Evolutionary conservation across 2,113 vertebrate genomes (phyloP).

Genomic region (Ceyx melanurus): DNA sequence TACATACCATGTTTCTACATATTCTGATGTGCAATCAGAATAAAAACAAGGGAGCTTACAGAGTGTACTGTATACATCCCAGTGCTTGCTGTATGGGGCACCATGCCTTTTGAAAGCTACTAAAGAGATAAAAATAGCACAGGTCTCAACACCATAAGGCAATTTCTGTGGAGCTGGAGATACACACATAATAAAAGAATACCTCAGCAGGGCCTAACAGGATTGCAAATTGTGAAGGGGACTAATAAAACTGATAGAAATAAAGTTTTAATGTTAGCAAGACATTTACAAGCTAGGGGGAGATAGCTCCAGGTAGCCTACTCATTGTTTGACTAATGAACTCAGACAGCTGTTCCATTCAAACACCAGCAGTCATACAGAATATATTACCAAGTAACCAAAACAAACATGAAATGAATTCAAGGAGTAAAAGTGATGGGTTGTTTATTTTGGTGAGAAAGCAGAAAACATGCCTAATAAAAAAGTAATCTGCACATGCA

Average conservation of each 20-base stretch:
- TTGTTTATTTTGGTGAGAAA: not conserved
- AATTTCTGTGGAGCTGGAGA: not conserved
- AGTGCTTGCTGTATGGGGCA: not conserved
- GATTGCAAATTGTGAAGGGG: not conserved
- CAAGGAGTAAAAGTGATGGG: not conserved
- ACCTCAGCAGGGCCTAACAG: not conserved
- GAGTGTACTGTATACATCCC: not conserved
- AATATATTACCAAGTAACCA: conserved; percentile 14
- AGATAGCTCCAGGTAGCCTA: not conserved
- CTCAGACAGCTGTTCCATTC: not conserved
- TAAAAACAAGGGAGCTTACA: not conserved
- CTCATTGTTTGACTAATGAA: not conserved
- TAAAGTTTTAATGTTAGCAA: not conserved
- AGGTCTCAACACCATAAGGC: not conserved
- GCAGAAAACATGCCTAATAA: not conserved
- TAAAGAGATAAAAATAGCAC: not conserved
- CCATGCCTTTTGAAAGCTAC: not conserved
- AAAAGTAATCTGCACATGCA: not conserved
- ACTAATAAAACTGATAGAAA: not conserved
- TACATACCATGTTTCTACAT: not conserved
- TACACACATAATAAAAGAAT: not conserved
- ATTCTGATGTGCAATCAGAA: not conserved
- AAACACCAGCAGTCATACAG: conserved; percentile 16
- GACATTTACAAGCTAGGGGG: not conserved
- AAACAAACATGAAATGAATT: not conserved